Evolutionary conservation across 2,888 invertebrate genomes (phyloP), one percentile per base, ranked within the genome.

Genomic region (Polietes domitor): DNA sequence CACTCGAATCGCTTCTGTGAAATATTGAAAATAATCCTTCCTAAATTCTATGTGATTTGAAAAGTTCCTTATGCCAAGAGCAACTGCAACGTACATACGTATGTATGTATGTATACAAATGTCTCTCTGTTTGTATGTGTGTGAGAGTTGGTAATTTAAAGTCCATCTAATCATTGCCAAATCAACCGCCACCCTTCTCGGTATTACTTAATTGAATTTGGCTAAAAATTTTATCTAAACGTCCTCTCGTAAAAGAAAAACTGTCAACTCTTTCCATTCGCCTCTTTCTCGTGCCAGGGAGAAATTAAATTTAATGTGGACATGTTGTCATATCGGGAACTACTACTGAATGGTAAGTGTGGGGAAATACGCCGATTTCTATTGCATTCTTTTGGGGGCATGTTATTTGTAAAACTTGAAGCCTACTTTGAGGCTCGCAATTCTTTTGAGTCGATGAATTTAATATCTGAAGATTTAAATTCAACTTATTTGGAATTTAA

Each of bases 21-120:
- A 47, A 3, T 47, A n/a, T n/a, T 47, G n/a, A 47, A 61, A 28
- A 5, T 1, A 61, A 2, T 61, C 61, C 61, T n/a, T 61, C 61
- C 61, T 24, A 61, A 61, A 24, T 61, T 61, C 32, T n/a, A 17
- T 19, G 2, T 12, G 26, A 47, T 21, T 5, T 50, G 32, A 50
- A 65, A 65, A 19, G 65, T 65, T 68, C 68, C 68, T 68, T 68
- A 68, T 68, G 68, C 17, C 68, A 68, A 58, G 41, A 21, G n/a
- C 37, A 63, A 17, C 17, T 58, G 19, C 19, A 53, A 21, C 7
- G 24, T 26, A 15, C 5, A 12, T 47, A 47, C 41, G 2, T 24
- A 15, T 58, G 58, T 58, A 26, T 10, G 26, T 24, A 58, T 21
- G 24, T 15, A 53, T 53, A 21, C 24, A 24, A 17, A 26, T 24